Evolutionary conservation across 2,113 vertebrate species (phyloP).

Genomic region (Sylvicapra grimmia): DNA sequence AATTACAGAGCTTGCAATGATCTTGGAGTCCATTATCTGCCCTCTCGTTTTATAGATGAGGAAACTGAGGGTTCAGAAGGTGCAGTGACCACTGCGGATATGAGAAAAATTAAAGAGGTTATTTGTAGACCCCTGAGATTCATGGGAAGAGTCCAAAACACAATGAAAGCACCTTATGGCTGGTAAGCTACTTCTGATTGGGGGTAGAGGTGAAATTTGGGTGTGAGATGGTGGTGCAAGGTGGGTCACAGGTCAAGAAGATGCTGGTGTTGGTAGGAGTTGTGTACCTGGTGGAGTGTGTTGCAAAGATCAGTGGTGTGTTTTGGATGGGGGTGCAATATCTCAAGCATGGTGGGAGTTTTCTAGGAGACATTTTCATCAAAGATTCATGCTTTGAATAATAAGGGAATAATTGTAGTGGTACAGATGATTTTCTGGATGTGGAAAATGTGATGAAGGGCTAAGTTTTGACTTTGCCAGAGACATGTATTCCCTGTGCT

Average conservation of each 20-base stretch:
- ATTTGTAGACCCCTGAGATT: background rate
- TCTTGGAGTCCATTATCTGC: background rate
- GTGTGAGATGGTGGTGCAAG: background rate
- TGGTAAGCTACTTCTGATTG: background rate
- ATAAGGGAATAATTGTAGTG: background rate
- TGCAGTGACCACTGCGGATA: background rate
- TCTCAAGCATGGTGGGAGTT: background rate
- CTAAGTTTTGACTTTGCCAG: background rate
- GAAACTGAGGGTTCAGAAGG: background rate
- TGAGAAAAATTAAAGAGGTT: background rate
- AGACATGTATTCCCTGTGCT: background rate
- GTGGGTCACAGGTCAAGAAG: background rate
- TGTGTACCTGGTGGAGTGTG: background rate
- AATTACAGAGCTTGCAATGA: background rate
- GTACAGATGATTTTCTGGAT: background rate
- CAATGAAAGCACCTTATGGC: background rate
- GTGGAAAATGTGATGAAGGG: background rate
- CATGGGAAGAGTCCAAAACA: background rate
- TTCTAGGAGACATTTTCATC: background rate
- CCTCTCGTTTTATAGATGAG: background rate
- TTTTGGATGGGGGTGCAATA: background rate
- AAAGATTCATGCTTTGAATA: background rate
- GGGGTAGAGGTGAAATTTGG: background rate
- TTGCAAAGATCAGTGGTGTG: background rate
- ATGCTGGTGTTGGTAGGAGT: background rate